Conservation (phyloP, 2,113 vertebrate genomes). For the Nycticryphes semicollaris region DNA sequence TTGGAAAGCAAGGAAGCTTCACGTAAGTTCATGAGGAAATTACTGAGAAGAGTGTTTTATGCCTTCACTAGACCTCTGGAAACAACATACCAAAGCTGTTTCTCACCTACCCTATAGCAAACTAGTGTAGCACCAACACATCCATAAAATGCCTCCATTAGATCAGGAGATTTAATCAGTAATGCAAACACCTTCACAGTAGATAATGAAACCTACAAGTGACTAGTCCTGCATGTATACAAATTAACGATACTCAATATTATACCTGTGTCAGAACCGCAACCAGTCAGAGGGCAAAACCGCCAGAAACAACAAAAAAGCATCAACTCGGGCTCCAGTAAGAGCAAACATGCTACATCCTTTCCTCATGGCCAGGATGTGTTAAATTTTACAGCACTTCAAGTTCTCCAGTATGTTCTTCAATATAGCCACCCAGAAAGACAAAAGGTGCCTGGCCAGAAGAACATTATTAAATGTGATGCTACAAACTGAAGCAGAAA, state of each 20-base stretch:
- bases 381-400: not conserved
- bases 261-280: not conserved
- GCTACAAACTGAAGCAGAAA: not conserved
- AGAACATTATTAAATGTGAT: not conserved
- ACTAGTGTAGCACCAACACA: not conserved
- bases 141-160: not conserved
- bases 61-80: not conserved
- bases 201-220: not conserved
- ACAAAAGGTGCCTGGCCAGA: not conserved
- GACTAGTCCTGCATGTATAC: no score
- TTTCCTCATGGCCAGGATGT: no score
- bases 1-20: not conserved
- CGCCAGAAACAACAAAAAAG: not conserved
- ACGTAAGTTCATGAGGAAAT: not conserved
- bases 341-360: not conserved
- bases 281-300: not conserved
- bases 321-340: not conserved
- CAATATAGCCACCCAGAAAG: not conserved
- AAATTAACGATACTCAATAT: not conserved
- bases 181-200: not conserved
- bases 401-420: not conserved
- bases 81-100: not conserved
- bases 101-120: no score
- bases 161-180: not conserved
- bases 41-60: not conserved